Percentiles rank a stretch among this genome's conserved stretches.
phyloP scores from a whole-genome alignment of 2,797 vertebrate genomes.

The Arnoldichthys spilopterus region DNA sequence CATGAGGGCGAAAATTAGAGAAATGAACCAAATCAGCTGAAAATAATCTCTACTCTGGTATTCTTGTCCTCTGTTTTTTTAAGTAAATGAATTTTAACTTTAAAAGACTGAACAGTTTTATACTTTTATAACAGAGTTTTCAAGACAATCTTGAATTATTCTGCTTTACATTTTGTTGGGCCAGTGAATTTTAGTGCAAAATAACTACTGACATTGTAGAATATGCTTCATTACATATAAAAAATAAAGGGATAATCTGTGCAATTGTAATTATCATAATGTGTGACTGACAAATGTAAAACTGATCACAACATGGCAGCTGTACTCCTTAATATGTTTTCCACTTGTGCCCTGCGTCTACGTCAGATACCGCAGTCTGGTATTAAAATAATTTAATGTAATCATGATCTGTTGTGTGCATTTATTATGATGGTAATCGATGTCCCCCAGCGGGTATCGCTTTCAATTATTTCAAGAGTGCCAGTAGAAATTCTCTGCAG shows the following conservation, averaged over 20 bases:
- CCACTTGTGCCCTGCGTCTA: background rate
- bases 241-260: constrained; percentile 4
- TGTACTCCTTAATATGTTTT: background rate
- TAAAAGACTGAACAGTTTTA: constrained; percentile 5
- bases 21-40: constrained; percentile 85
- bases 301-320: background rate
- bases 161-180: constrained; percentile 29
- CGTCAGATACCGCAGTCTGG: background rate
- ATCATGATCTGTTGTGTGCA: background rate
- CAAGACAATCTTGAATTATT: background rate
- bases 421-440: background rate
- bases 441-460: too few relatives aligned
- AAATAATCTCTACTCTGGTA: background rate
- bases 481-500: too few relatives aligned
- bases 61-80: background rate
- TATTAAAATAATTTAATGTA: constrained; percentile 11
- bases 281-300: background rate
- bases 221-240: background rate
- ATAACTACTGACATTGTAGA: constrained; percentile 36
- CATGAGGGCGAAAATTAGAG: constrained; percentile 72
- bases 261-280: background rate
- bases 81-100: constrained; percentile 17
- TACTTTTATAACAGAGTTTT: constrained; percentile 18
- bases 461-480: too few relatives aligned
- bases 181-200: constrained; percentile 29